These are phyloP conservation scores for Stratiolaelaps scimitus DNA, from an alignment of 1,140 invertebrate genomes.

Conservation along the genomic window DNA sequence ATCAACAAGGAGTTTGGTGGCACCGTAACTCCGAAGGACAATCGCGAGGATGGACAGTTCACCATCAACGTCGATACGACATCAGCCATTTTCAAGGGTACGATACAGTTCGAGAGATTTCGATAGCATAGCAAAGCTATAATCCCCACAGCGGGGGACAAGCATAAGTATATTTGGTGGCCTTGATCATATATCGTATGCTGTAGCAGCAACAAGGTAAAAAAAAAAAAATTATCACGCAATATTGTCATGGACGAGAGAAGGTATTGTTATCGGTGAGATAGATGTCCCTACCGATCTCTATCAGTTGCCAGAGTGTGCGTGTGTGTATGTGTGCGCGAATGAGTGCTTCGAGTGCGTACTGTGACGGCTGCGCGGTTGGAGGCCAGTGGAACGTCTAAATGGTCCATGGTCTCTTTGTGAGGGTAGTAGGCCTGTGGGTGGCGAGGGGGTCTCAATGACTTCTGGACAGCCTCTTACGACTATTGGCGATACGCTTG, in stretches of 20 bases:
- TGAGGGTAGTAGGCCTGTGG: no score
- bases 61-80: slow-evolving; percentile 73
- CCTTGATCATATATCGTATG: not conserved
- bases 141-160: not conserved
- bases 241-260: slow-evolving; percentile 22
- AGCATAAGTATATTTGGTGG: not conserved
- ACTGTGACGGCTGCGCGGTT: no score
- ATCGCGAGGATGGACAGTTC: slow-evolving; percentile 88
- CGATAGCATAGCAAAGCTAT: no score
- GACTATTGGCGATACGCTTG: no score
- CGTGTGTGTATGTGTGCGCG: no score
- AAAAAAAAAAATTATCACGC: slow-evolving; percentile 2
- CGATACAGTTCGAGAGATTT: slow-evolving; percentile 41
- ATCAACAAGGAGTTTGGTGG: slow-evolving; percentile 97
- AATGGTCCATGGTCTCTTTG: no score
- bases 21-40: slow-evolving; percentile 68
- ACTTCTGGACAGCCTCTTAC: no score
- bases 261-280: not conserved
- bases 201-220: no score
- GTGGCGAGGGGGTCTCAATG: no score
- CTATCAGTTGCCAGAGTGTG: no score
- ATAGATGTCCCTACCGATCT: not conserved
- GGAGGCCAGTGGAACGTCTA: no score
- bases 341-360: no score
- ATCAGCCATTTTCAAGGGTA: slow-evolving; percentile 79